phyloP scores from a whole-genome alignment of 64 coral and sea anemone species.

The Catalaphyllia jardinei region DNA sequence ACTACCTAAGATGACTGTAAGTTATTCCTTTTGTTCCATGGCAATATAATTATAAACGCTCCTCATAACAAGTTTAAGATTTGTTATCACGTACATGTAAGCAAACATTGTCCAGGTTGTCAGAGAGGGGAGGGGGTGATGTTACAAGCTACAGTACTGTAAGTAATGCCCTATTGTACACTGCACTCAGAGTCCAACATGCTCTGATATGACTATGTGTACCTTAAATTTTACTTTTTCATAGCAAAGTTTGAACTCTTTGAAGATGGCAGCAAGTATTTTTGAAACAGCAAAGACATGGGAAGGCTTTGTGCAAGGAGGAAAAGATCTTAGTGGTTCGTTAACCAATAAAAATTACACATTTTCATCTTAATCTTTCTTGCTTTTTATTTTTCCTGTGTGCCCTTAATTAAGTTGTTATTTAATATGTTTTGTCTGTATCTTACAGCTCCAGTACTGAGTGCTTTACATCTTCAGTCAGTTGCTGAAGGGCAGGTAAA shows the following conservation, averaged over 20 bases:
- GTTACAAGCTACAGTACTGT: not conserved
- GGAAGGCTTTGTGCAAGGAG: conserved; percentile 22
- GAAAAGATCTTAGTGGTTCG: conserved; percentile 58
- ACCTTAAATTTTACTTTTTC: not conserved
- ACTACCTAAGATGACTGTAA: no score
- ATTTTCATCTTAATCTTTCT: not conserved
- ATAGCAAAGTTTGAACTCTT: conserved; percentile 51
- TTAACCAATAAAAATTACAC: not conserved
- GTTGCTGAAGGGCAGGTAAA: conserved; percentile 78
- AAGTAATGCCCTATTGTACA: no score
- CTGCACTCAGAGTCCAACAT: not conserved
- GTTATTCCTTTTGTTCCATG: no score
- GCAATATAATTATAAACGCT: no score
- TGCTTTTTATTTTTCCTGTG: not conserved
- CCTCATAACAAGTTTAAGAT: no score
- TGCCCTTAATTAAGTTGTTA: not conserved
- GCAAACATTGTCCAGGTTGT: no score
- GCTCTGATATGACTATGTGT: not conserved
- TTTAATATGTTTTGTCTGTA: not conserved
- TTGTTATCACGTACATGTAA: no score
- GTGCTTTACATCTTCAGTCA: conserved; percentile 63
- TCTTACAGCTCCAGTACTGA: conserved; percentile 49
- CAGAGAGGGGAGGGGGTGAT: no score
- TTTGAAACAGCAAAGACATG: conserved; percentile 52
- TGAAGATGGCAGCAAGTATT: conserved; percentile 59